phyloP scores from a whole-genome alignment of 2,113 vertebrate genomes.

The Propithecus coquereli region DNA sequence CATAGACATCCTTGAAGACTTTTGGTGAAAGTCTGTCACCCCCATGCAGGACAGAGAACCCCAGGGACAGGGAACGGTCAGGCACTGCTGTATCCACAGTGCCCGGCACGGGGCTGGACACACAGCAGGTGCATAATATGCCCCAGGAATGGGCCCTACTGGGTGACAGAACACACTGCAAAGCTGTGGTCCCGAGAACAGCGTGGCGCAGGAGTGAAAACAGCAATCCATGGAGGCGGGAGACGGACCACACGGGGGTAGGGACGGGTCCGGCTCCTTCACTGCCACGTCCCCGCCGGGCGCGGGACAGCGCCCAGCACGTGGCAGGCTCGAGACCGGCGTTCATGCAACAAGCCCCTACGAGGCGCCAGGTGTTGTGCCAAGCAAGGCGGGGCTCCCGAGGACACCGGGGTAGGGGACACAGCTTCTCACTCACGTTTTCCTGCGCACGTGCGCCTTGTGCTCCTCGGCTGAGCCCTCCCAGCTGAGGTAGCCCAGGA shows the following conservation, averaged over 20 bases:
- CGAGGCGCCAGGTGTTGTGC: accelerated
- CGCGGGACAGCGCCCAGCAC: accelerated
- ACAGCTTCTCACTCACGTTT: conserved; percentile 83
- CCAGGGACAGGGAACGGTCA: not conserved
- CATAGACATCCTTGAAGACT: not conserved
- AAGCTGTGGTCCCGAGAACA: accelerated
- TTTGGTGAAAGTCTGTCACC: not conserved
- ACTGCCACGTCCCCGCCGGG: accelerated
- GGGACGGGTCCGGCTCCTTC: not conserved
- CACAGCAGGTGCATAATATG: not conserved
- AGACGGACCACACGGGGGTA: not conserved
- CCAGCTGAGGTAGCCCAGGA: conserved; percentile 92
- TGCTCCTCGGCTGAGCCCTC: conserved; percentile 86
- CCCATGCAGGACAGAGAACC: not conserved
- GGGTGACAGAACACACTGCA: not conserved
- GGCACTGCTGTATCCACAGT: not conserved
- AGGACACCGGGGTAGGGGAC: not conserved
- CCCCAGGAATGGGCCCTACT: accelerated
- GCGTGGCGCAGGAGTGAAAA: accelerated
- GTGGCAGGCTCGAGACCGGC: accelerated
- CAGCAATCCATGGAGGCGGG: accelerated
- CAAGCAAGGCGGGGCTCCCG: not conserved
- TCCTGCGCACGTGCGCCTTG: conserved; percentile 84
- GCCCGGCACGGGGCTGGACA: not conserved
- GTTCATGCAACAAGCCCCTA: not conserved